Conservation (phyloP, 2,888 invertebrate species). For the Oxytorus armatus region DNA sequence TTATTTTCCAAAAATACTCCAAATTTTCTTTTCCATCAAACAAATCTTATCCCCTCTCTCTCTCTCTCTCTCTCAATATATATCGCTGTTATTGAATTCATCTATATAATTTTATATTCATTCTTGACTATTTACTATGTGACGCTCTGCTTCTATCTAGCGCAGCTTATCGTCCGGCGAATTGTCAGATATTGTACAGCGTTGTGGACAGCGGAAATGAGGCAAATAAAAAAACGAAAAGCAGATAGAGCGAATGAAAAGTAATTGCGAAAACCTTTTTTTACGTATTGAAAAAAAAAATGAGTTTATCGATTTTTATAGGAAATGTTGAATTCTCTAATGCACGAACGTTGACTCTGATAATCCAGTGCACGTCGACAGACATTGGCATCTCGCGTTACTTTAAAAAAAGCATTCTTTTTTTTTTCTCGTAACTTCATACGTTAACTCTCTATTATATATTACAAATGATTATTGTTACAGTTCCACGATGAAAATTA, state of each 20-base stretch:
- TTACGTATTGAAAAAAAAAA: no score
- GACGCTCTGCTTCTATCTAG: conserved; percentile 60
- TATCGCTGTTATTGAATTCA: conserved; percentile 37
- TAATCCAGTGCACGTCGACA: no score
- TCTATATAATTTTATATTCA: conserved; percentile 53
- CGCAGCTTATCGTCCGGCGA: conserved; percentile 61
- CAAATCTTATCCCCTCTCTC: no score
- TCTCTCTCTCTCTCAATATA: conserved; percentile 30
- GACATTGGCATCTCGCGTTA: no score
- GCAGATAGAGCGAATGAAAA: conserved; percentile 4
- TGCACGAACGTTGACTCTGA: no score
- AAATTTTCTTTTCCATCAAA: not conserved
- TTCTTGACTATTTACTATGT: conserved; percentile 56
- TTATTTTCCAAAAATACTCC: not conserved
- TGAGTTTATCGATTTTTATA: no score
- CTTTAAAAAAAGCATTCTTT: no score
- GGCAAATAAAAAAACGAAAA: not conserved
- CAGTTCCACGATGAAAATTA: no score
- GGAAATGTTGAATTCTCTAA: no score
- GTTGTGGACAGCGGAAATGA: conserved; percentile 18
- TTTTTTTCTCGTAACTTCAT: no score
- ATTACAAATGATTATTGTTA: no score
- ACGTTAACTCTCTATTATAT: no score
- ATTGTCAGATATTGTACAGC: conserved; percentile 49
- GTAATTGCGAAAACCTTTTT: conserved; percentile 9